These are phyloP conservation scores for Enteromius anoplus DNA, from an alignment of 2,797 vertebrate genomes.

Conservation along the genomic window DNA sequence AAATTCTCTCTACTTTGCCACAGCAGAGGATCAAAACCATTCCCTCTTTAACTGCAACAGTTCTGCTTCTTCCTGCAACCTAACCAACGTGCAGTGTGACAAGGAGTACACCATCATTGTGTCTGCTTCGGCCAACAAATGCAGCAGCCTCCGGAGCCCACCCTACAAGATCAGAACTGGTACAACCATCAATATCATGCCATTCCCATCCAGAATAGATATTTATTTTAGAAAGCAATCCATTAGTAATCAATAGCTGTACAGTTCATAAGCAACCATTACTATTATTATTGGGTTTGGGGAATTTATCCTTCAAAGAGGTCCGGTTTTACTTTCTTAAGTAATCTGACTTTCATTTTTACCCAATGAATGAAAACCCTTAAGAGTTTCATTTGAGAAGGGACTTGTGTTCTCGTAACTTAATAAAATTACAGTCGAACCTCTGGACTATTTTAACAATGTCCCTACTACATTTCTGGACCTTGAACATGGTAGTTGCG, in stretches of 20 bases:
- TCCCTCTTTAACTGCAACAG: slow-evolving; percentile 68
- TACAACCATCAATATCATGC: slow-evolving; percentile 37
- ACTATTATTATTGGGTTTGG: not conserved
- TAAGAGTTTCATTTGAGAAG: slow-evolving; percentile 1
- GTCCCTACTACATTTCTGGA: too few species aligned
- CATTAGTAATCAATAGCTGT: not conserved
- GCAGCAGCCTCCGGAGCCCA: slow-evolving; percentile 71
- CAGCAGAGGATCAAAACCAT: slow-evolving; percentile 67
- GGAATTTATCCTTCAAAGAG: not conserved
- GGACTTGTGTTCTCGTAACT: too few species aligned
- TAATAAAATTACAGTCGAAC: too few species aligned
- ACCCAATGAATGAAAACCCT: not conserved
- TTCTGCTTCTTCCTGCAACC: slow-evolving; percentile 69
- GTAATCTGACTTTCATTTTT: not conserved
- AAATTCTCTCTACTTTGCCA: slow-evolving; percentile 63
- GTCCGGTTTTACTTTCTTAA: not conserved
- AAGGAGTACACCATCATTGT: slow-evolving; percentile 73
- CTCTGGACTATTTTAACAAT: too few species aligned
- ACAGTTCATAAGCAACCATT: not conserved
- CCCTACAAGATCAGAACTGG: slow-evolving; percentile 74
- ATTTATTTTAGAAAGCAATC: not conserved
- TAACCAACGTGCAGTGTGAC: slow-evolving; percentile 67
- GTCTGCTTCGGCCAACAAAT: slow-evolving; percentile 66
- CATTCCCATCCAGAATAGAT: slow-evolving; percentile 7
- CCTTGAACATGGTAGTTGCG: too few species aligned